These are phyloP conservation scores for Leptogaster cylindrica DNA, from an alignment of 2,888 invertebrate species.

Conservation along the genomic window DNA sequence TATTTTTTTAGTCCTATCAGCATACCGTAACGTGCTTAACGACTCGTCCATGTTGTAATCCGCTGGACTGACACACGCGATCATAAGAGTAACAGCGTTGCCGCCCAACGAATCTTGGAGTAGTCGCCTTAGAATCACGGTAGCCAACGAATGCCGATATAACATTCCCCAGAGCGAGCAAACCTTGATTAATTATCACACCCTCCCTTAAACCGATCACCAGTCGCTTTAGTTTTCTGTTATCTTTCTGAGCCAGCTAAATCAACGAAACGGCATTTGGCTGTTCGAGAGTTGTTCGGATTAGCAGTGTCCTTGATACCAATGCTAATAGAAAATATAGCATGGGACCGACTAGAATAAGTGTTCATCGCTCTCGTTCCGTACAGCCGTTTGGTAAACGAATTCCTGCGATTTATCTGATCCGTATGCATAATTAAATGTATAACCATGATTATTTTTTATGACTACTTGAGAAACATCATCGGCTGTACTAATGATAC, in stretches of 20 bases:
- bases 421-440: slow-evolving; percentile 83
- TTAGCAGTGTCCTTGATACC: slow-evolving; percentile 69
- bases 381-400: slow-evolving; percentile 76
- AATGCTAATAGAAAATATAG: slow-evolving; percentile 81
- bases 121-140: slow-evolving; percentile 85
- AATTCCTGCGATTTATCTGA: slow-evolving; percentile 72
- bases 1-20: slow-evolving; percentile 84
- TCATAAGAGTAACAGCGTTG: slow-evolving; percentile 92
- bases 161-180: slow-evolving; percentile 91
- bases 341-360: slow-evolving; percentile 87
- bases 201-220: slow-evolving; percentile 88
- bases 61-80: slow-evolving; percentile 94
- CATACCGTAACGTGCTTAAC: slow-evolving; percentile 85
- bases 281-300: slow-evolving; percentile 73
- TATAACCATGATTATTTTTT: slow-evolving; percentile 73
- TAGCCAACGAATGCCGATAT: slow-evolving; percentile 93
- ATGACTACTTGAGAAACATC: slow-evolving; percentile 75
- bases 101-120: slow-evolving; percentile 95
- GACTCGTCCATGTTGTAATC: slow-evolving; percentile 88
- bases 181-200: slow-evolving; percentile 88
- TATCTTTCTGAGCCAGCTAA: slow-evolving; percentile 90
- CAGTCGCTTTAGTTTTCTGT: slow-evolving; percentile 88
- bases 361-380: slow-evolving; percentile 93
- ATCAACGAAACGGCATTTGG: slow-evolving; percentile 91
- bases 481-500: slow-evolving; percentile 70